phyloP scores from a whole-genome alignment of 2,797 vertebrate genomes.

The Sebastes steindachneri region DNA sequence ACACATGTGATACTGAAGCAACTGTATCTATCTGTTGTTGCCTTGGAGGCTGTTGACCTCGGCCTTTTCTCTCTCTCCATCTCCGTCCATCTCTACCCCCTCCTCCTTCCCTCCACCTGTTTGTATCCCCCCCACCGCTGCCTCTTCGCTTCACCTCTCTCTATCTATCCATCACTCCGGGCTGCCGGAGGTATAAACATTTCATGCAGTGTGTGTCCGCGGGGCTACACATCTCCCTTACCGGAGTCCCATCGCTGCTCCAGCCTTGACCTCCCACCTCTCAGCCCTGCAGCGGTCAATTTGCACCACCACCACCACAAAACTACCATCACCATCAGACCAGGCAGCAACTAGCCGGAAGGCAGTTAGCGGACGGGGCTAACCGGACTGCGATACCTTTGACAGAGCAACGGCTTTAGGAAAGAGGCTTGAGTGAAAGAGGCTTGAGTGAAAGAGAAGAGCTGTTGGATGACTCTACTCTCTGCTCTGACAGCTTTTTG shows the following conservation, averaged over 20 bases:
- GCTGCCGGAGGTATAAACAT: slow-evolving; percentile 32
- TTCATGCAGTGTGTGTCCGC: slow-evolving; percentile 20
- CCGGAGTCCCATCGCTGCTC: slow-evolving; percentile 4
- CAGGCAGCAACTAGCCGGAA: neutral
- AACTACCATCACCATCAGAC: neutral
- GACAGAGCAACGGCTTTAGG: neutral
- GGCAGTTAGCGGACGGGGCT: neutral
- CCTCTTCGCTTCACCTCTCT: neutral
- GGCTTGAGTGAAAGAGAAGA: neutral
- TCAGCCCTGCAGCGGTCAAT: slow-evolving; percentile 37
- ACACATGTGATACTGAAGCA: neutral
- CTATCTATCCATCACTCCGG: slow-evolving; percentile 17
- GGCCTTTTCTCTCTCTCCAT: slow-evolving; percentile 6
- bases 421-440: neutral
- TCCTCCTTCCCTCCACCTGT: neutral
- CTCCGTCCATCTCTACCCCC: neutral
- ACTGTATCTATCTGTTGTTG: slow-evolving; percentile 25
- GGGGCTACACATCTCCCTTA: slow-evolving; percentile 19
- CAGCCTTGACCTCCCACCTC: slow-evolving; percentile 24
- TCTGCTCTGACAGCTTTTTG: too few relatives aligned
- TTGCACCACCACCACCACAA: neutral
- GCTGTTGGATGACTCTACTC: neutral
- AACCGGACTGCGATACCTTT: neutral
- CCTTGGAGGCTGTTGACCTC: slow-evolving; percentile 43
- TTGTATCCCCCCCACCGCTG: neutral